Evolutionary conservation across 2,888 invertebrate genomes (phyloP).

Genomic region (Toxonevra muliebris): DNA sequence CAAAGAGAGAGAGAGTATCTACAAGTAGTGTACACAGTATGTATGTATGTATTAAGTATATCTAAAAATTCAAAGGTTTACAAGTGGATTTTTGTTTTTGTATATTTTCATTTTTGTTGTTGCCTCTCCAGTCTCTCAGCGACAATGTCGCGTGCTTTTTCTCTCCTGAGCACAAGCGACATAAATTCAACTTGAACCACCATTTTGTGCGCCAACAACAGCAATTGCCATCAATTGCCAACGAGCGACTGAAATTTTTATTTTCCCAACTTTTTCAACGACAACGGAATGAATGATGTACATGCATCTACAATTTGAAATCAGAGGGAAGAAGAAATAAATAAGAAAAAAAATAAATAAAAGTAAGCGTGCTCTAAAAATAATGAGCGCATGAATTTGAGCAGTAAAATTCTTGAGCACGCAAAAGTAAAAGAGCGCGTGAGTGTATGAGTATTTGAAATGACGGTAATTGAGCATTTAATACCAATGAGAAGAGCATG

Average conservation of each 20-base stretch:
- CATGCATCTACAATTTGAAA: no score
- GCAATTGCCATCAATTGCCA: slow-evolving; percentile 37
- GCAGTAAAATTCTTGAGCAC: not conserved
- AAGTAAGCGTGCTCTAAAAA: slow-evolving; percentile 10
- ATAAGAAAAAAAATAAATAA: slow-evolving; percentile 16
- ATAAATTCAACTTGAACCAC: slow-evolving; percentile 30
- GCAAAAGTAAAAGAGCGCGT: slow-evolving; percentile 8
- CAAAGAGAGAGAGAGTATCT: no score
- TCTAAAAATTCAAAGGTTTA: no score
- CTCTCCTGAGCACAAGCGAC: slow-evolving; percentile 27
- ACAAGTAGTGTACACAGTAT: no score
- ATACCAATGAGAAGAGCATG: not conserved
- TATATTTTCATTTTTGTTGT: no score
- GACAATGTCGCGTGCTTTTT: slow-evolving; percentile 38
- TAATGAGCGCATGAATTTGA: slow-evolving; percentile 2
- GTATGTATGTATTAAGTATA: no score
- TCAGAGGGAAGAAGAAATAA: slow-evolving; percentile 1
- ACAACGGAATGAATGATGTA: no score
- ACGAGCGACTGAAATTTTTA: slow-evolving; percentile 34
- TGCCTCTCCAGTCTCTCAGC: slow-evolving; percentile 3
- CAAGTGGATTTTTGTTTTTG: no score
- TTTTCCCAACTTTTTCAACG: slow-evolving; percentile 2
- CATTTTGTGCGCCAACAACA: slow-evolving; percentile 38
- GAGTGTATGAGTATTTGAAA: no score
- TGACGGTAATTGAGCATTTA: no score